Base-by-base conservation (phyloP, 1,140 invertebrate genomes). In the Drosophila lini region DNA sequence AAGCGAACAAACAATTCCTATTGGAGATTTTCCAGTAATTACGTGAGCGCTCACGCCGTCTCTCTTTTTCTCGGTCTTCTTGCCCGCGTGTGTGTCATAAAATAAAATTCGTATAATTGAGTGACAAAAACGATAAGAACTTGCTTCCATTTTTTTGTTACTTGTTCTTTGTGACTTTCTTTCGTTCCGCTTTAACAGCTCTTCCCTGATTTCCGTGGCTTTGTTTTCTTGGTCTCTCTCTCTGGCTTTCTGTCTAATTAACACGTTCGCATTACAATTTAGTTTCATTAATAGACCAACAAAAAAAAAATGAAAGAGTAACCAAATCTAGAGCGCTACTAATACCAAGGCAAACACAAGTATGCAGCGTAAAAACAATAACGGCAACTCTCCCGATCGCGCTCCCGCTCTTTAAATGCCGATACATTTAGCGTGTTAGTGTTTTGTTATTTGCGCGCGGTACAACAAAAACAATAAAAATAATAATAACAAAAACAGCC, bases 371-470 rank as follows among this genome's bases (percentile, higher is more conserved):
- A 61, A 55, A 63, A 56, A 73, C 76, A 84, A 42, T 84, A 83
- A 83, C 77, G 81, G 81, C 65, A 84, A 32, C 69, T 73, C 16
- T 53, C 44, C 38, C 41, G 45, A 59, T 16, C 36, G 42, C 13
- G 19, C 11, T 31, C 53, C 22, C 45, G 31, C n/a, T 36, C 47
- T 57, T 28, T 38, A 73, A 81, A 80, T 80, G 77, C 68, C 73
- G 63, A 84, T 84, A 84, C 78, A 74, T 73, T 77, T 77, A 67
- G 61, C 59, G 55, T 41, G 68, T 11, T 62, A 57, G n/a, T 79
- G 59, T 83, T 84, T 83, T 83, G 80, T 83, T 83, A 83, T 83
- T 83, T 83, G 71, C 80, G 80, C 74, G 80, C 80, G 80, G 64
- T 67, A 68, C 45, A 63, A 44, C 50, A 57, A 57, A 40, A 63